These are phyloP conservation scores for Lepus townsendii DNA, from an alignment of 2,797 vertebrate genomes.

Conservation along the genomic window DNA sequence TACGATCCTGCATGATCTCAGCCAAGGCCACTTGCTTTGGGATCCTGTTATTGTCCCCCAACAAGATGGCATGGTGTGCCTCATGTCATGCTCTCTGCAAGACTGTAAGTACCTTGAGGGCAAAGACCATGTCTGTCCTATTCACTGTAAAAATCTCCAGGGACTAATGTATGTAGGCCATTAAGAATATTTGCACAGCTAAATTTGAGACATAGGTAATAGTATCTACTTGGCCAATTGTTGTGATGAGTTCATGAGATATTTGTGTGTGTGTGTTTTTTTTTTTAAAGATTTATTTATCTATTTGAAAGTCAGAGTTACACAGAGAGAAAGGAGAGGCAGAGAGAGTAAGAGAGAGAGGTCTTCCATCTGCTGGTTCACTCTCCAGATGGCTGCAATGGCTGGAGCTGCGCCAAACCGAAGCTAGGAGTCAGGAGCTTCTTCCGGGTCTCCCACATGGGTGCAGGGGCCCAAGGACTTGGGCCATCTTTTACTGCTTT, in stretches of 20 bases:
- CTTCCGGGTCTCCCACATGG: too few relatives aligned
- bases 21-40: neutral
- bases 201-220: slow-evolving; percentile 10
- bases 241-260: neutral
- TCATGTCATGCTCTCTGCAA: neutral
- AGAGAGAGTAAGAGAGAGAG: too few relatives aligned
- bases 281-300: too few relatives aligned
- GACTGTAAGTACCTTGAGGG: neutral
- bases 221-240: neutral
- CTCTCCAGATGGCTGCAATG: too few relatives aligned
- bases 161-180: neutral
- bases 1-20: neutral
- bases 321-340: too few relatives aligned
- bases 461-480: too few relatives aligned
- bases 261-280: neutral
- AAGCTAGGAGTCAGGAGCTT: too few relatives aligned
- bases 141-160: slow-evolving; percentile 8
- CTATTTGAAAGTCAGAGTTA: too few relatives aligned
- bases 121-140: neutral
- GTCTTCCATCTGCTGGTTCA: too few relatives aligned
- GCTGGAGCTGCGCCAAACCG: too few relatives aligned
- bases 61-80: neutral
- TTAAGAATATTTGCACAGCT: slow-evolving; percentile 36
- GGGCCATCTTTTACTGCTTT: too few relatives aligned
- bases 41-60: neutral